A percentile compares a stretch with the other conserved stretches of the same genome.
Evolutionary conservation across 2,888 invertebrate genomes (phyloP).

Genomic region (Phengaris alcon): DNA sequence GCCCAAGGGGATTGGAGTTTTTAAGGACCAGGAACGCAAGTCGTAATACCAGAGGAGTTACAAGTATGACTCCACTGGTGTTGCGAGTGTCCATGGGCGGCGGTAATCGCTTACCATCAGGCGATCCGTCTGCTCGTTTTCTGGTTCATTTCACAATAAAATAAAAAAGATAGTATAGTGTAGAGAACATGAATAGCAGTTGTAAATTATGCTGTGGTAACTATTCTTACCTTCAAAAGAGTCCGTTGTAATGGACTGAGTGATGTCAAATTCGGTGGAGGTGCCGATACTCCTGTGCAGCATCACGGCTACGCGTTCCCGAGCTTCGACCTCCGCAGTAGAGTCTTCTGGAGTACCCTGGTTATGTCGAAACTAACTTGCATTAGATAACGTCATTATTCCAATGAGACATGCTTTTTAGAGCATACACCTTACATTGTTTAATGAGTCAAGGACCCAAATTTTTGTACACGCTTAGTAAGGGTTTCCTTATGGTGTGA

Average conservation of each 20-base stretch:
- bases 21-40: no score
- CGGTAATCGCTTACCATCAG: no score
- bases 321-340: conserved; percentile 54
- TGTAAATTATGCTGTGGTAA: no score
- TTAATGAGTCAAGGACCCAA: not conserved
- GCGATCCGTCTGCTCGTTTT: no score
- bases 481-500: no score
- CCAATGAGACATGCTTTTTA: not conserved
- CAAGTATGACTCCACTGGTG: no score
- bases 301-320: conserved; percentile 62
- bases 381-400: not conserved
- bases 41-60: no score
- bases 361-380: conserved; percentile 18
- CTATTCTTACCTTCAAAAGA: conserved; percentile 51
- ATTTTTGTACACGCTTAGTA: not conserved
- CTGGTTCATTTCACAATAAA: no score
- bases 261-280: conserved; percentile 51
- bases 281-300: conserved; percentile 51
- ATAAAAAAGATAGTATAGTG: no score
- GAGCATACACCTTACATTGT: not conserved
- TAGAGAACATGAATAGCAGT: no score
- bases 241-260: conserved; percentile 51
- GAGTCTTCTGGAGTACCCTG: conserved; percentile 46
- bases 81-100: no score
- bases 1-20: no score